These are phyloP conservation scores for Labia minor DNA, from an alignment of 2,888 invertebrate genomes.

Conservation along the genomic window DNA sequence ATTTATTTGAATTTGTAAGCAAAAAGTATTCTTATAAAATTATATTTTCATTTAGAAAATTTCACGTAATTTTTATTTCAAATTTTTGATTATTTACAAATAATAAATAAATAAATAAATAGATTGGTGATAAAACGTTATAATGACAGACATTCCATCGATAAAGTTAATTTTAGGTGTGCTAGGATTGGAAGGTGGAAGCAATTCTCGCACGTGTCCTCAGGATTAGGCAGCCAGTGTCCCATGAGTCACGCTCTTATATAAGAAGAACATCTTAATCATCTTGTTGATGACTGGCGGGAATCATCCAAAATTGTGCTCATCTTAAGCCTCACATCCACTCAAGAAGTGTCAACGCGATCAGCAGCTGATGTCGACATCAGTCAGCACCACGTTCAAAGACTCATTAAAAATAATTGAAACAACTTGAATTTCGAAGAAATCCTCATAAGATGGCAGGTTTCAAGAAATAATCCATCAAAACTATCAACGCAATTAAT, in stretches of 20 bases:
- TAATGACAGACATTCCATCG: no score
- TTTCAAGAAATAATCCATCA: no score
- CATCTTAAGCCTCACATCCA: neutral
- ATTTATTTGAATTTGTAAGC: no score
- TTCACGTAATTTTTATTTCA: no score
- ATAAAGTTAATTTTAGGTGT: no score
- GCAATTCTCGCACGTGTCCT: neutral
- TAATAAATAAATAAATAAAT: no score
- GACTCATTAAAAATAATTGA: conserved; percentile 4
- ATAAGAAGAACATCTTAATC: conserved; percentile 7
- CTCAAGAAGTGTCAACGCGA: conserved; percentile 13
- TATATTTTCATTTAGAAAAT: no score
- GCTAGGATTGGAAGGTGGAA: neutral
- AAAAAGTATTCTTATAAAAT: no score
- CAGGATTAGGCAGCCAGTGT: neutral
- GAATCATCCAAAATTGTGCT: neutral
- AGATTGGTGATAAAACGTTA: no score
- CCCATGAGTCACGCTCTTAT: conserved; percentile 2
- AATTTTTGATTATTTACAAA: no score
- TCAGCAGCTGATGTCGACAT: neutral
- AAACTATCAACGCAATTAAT: no score
- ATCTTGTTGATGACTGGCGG: neutral
- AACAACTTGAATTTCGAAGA: neutral
- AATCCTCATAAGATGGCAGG: no score
- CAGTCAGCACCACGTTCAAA: neutral